Evolutionary conservation across 2,113 vertebrate species (phyloP).

Genomic region (Odocoileus virginianus): DNA sequence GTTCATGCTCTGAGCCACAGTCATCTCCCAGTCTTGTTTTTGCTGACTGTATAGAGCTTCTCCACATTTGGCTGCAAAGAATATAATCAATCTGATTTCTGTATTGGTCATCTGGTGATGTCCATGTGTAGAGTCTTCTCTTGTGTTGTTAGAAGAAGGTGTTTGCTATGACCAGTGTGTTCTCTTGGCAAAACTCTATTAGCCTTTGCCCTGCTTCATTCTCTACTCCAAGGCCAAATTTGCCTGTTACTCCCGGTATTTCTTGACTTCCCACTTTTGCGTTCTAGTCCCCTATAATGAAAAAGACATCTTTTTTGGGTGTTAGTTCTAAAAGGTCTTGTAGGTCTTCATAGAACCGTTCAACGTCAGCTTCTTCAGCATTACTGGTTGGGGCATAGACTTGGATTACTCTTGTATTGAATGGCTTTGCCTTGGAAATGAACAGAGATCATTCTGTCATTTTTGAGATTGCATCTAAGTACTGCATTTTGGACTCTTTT

Average conservation of each 20-base stretch:
- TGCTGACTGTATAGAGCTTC: neutral
- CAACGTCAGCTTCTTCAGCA: neutral
- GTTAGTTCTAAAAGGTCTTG: neutral
- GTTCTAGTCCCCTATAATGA: neutral
- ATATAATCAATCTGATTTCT: neutral
- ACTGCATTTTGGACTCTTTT: neutral
- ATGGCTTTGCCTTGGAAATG: neutral
- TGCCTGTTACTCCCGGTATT: neutral
- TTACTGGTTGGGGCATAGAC: too few species aligned
- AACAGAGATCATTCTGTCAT: neutral
- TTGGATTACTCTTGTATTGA: neutral
- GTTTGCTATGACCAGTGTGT: neutral
- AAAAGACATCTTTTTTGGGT: neutral
- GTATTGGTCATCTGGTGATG: neutral
- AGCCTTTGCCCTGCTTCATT: neutral
- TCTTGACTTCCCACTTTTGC: neutral
- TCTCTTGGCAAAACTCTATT: neutral
- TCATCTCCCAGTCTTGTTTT: neutral
- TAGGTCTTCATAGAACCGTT: neutral
- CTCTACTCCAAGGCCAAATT: neutral
- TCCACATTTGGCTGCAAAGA: neutral
- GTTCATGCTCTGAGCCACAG: neutral
- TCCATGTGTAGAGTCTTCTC: neutral
- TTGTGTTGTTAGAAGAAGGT: neutral
- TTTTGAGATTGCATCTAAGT: neutral